Conservation (phyloP, 2,113 vertebrate genomes). For the Probosciger aterrimus region DNA sequence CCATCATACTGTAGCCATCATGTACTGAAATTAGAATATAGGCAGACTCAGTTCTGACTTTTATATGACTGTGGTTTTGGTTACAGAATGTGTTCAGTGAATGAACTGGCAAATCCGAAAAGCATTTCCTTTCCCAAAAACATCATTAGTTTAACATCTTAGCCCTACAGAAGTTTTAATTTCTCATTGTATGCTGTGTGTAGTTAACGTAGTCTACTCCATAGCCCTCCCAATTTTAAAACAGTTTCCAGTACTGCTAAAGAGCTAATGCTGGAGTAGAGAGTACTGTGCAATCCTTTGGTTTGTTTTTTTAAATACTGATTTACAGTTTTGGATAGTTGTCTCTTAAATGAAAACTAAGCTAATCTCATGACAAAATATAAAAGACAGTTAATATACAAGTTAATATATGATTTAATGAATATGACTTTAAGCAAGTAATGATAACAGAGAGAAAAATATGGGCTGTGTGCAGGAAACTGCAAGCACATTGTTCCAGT, state of each 20-base stretch:
- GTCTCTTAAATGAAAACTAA: neutral
- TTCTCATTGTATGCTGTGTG: neutral
- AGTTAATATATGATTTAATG: neutral
- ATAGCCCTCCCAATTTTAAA: neutral
- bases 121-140: neutral
- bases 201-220: neutral
- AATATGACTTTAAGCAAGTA: neutral
- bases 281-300: neutral
- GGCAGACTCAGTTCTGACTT: neutral
- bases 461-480: neutral
- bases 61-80: neutral
- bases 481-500: neutral
- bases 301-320: neutral
- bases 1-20: neutral
- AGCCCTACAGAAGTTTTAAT: neutral
- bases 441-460: neutral
- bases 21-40: neutral
- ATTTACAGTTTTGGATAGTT: neutral
- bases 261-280: neutral
- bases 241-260: neutral
- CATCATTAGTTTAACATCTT: neutral
- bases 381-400: neutral
- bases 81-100: neutral
- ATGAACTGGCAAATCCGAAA: neutral
- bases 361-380: neutral